Evolutionary conservation across 2,113 vertebrate species (phyloP).

Genomic region (Gambusia affinis): DNA sequence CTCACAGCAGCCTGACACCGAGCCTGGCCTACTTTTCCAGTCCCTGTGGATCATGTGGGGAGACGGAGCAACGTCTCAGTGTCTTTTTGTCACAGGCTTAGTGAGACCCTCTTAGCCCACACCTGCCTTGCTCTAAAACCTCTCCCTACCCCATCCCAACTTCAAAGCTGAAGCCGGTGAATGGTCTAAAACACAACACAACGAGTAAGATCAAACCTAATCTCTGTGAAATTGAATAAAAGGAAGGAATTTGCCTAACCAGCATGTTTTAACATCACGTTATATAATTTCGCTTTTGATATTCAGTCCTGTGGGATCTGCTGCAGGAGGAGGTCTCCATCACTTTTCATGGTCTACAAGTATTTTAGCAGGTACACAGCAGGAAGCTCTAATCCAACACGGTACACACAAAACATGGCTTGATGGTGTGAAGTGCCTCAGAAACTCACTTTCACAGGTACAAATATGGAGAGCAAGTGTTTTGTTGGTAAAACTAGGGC

Average conservation of each 20-base stretch:
- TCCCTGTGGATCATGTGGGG: constrained; percentile 57
- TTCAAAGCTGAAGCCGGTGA: constrained; percentile 58
- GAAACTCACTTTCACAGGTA: too few species aligned
- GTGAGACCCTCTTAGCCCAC: constrained; percentile 32
- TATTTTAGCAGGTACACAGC: constrained; percentile 22
- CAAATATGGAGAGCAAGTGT: too few species aligned
- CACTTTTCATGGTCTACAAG: constrained; percentile 45
- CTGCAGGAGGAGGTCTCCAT: constrained; percentile 22
- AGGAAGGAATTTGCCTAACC: constrained; percentile 56
- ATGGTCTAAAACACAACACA: constrained; percentile 52
- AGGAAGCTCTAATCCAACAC: constrained; percentile 30
- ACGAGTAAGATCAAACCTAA: constrained; percentile 59
- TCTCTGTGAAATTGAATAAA: constrained; percentile 70
- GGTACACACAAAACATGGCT: constrained; percentile 16
- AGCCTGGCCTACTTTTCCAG: constrained; percentile 70
- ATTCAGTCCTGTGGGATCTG: constrained; percentile 30
- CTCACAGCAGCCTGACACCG: constrained; percentile 59
- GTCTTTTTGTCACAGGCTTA: constrained; percentile 66
- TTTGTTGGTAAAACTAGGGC: too few species aligned
- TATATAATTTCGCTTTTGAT: constrained; percentile 37
- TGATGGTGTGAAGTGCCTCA: background rate
- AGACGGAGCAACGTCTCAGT: constrained; percentile 44
- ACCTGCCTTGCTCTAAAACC: constrained; percentile 63
- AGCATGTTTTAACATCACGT: constrained; percentile 59
- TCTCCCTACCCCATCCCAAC: constrained; percentile 26